These are phyloP conservation scores for Panthera tigris DNA, from an alignment of 2,113 vertebrate genomes.

Conservation along the genomic window DNA sequence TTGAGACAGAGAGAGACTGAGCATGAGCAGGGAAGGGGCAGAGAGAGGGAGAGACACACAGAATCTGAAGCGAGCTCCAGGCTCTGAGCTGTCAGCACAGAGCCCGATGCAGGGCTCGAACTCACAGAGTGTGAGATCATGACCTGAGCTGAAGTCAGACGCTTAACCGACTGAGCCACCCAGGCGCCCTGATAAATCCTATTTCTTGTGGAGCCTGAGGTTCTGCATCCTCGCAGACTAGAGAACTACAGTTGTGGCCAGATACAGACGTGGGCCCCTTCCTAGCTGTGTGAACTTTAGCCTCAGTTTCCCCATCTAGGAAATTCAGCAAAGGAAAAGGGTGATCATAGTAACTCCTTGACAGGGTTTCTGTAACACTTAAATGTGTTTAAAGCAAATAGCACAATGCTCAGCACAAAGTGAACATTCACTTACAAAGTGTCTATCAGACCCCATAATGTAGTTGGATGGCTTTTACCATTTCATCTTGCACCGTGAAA, in stretches of 20 bases:
- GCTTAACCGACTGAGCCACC: too few species aligned
- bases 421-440: background rate
- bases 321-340: background rate
- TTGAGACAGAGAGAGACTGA: too few species aligned
- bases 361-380: background rate
- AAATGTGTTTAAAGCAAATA: background rate
- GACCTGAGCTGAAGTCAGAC: too few species aligned
- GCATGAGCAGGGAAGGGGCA: too few species aligned
- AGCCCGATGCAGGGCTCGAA: too few species aligned
- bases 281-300: background rate
- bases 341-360: background rate
- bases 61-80: too few species aligned
- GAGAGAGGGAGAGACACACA: too few species aligned
- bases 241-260: background rate
- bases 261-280: background rate
- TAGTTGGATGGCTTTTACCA: background rate
- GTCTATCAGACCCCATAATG: background rate
- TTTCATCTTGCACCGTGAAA: background rate
- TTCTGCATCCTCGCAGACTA: background rate
- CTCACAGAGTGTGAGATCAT: too few species aligned
- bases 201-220: background rate
- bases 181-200: background rate
- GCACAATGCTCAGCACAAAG: too few species aligned
- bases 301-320: background rate
- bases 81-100: too few species aligned